Evolutionary conservation across 2,797 vertebrate species (phyloP), one percentile per base, ranked within the genome.

Genomic region (Pitangus sulphuratus): DNA sequence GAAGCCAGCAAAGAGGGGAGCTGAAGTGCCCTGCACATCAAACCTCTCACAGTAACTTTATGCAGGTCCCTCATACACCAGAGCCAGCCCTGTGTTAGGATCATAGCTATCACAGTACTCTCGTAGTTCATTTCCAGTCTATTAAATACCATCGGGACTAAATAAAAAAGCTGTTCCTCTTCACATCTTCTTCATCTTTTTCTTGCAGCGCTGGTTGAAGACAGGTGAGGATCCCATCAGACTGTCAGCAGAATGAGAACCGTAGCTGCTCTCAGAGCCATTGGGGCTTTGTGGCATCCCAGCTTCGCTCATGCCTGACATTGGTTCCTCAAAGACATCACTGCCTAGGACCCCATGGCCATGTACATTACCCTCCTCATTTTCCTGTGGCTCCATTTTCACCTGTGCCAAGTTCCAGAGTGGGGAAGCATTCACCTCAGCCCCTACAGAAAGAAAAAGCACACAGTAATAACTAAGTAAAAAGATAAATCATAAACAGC

Each of bases 231-330:
- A 98, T 53, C 99, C 98, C 97, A 99, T 99, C 85, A 99, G 98
- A 57, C 99, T 99, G 87, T 99, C 99, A 5, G 99, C 98, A 10
- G 99, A 99, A 94, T 99, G 99, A 19, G 99, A 99, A 11, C 98
- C 98, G 0, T 99, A 99, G 97, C 99, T 99, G 98, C 97, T 99
- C 12, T 99, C 99, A 1, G 99, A 99, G 10, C 97, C 98, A 6
- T 98, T 98, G 1, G 99, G 99, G 17, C 99, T 99, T 33, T 98
- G 98, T 68, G 98, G 98, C 98, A 99, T 97, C 58, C 98, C 99
- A 6, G 99, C 98, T 97, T 99, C 99, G 4, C 99, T 99, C 98
- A 99, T 99, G 74, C 99, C 99, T 26, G 99, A 99, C 99, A 99
- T 99, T 4, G 99, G 99, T 13, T 99, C 99, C 96, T 99, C 99